Evolutionary conservation across 2,888 invertebrate genomes (phyloP), one percentile per base, ranked within the genome.

Genomic region (Rhogogaster chlorosoma): DNA sequence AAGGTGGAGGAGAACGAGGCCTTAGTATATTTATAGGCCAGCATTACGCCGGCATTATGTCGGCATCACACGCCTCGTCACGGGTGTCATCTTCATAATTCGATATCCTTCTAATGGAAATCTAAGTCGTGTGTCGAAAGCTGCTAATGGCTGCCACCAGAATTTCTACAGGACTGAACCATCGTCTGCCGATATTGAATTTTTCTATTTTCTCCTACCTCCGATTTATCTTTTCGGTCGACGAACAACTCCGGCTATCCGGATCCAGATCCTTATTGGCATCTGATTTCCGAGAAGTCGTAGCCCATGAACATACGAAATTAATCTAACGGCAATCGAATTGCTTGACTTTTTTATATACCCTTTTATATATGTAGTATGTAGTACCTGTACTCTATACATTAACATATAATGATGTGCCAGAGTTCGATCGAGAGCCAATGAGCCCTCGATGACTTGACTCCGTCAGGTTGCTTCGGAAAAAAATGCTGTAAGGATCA

Each of bases 41-140:
- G 61, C 80, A 80, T 80, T 61, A 80, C 80, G 80, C 80, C 61
- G 84, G 78, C 75, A 84, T 84, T 78, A 84, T 84, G 77, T 84
- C 84, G 84, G 64, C 84, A 64, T 84, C 75, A 78, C 64, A 57
- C 84, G 84, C 77, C 77, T 84, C 84, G 84, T 84, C 77, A 84
- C 84, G 84, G 75, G 78, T 75, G 84, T 84, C 84, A 84, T 84
- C 84, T 84, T 84, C 78, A 84, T 84, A 84, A 84, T 84, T 84
- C 78, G 73, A 77, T 84, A 84, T 77, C 84, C 77, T 57, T 84
- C 84, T 84, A 84, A 84, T 84, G 84, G 84, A 84, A 84, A 84
- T 78, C 75, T 84, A 75, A 84, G 77, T 84, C 78, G 77, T 84
- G 84, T 84, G 84, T 84, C 84, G 84, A 84, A 84, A 78, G 84